Conservation (phyloP, 2,113 vertebrate species). For the Saguinus imperator region DNA sequence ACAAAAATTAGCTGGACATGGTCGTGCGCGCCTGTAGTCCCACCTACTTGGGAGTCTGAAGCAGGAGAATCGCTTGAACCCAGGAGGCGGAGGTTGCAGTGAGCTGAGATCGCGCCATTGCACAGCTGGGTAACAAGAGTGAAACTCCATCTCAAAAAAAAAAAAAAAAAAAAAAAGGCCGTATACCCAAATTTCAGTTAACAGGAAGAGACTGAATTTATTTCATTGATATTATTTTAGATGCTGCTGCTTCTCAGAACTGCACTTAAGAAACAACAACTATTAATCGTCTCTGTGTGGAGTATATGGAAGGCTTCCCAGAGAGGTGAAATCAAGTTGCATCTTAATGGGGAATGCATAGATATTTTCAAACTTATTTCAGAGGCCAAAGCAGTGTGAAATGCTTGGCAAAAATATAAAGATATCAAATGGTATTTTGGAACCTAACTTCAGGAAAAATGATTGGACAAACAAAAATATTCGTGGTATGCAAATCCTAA, state of each 20-base stretch:
- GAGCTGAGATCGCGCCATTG: too few relatives aligned
- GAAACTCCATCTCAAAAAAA: too few relatives aligned
- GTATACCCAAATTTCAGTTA: not conserved
- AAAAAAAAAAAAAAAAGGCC: not conserved
- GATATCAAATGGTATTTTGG: not conserved
- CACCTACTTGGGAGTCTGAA: too few relatives aligned
- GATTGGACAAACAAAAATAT: not conserved
- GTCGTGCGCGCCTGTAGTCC: too few relatives aligned
- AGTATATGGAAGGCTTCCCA: not conserved
- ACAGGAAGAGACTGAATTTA: not conserved
- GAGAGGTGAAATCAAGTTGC: not conserved
- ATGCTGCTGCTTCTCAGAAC: not conserved
- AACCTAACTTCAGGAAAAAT: not conserved
- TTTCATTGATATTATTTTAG: not conserved
- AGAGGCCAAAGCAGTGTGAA: not conserved
- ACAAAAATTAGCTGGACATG: too few relatives aligned
- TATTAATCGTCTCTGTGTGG: not conserved
- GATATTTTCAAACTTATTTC: slow-evolving; percentile 35
- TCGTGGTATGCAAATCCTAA: not conserved
- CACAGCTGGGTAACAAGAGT: too few relatives aligned
- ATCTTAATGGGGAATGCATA: not conserved
- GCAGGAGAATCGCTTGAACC: too few relatives aligned
- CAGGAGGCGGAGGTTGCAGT: too few relatives aligned
- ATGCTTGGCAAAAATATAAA: not conserved
- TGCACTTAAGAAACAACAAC: not conserved